Base-by-base conservation (phyloP, 2,113 vertebrate species). In the Oreochromis aureus region DNA sequence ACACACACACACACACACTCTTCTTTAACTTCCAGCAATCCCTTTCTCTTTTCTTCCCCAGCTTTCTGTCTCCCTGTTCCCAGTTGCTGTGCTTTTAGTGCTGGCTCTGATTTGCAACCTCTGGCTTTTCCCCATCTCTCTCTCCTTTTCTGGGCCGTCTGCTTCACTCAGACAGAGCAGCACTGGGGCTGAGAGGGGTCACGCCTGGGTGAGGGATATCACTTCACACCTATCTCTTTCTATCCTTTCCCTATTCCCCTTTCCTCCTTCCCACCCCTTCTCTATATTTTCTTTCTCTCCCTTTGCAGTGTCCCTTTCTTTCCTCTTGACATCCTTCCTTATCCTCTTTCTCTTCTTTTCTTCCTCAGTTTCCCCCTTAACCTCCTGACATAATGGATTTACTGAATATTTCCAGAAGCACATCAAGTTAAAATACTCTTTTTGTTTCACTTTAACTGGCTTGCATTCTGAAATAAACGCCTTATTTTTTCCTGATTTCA, bases 171-270 rank as follows among this genome's bases (percentile, higher is more conserved):
- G 85, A 94, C 93, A 89, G 91, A 95, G 88, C 82, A 81, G 85
- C 87, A 80, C 86, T 88, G 86, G 87, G 87, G 91, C 93, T 93
- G 91, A 91, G 90, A 91, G 84, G 89, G 96, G 95, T 96, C 95
- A 96, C n/a, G 89, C 88, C 92, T 90, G 94, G 96, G 96, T 96
- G 95, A 97, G 93, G 91, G 91, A 94, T 95, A 96, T 96, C 93
- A 95, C 93, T 89, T 91, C 95, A 86, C 87, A 88, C 80, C 91
- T 85, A 87, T 90, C 83, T 87, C 88, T 78, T 84, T 89, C 86
- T 79, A 63, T 89, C 66, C 71, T 87, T 87, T 84, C 30, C 78
- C 69, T 53, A 84, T 71, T 89, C 86, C 39, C 84, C 61, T 12
- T 66, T 83, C 18, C 82, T 19, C n/a, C 61, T 73, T 3, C 22